phyloP scores from a whole-genome alignment of 92 coral and sea anemone genomes.

The Palythoa grandis region DNA sequence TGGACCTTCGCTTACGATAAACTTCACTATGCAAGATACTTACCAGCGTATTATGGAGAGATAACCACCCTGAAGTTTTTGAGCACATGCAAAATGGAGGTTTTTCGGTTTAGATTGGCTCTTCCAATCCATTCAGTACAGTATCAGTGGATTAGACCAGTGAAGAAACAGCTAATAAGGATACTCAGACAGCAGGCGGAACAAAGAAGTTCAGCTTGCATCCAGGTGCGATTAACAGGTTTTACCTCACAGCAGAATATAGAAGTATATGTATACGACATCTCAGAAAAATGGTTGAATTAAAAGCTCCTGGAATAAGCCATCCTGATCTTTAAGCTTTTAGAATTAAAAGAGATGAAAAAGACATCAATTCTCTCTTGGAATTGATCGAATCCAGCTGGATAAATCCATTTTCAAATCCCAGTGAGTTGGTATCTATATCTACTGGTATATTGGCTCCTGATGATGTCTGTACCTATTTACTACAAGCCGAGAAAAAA shows the following conservation, averaged over 20 bases:
- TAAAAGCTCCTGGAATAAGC: not conserved
- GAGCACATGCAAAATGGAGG: not conserved
- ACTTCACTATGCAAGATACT: conserved; percentile 10
- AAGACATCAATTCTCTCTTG: conserved; percentile 1
- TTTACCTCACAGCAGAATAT: conserved; percentile 32
- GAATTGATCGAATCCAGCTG: conserved; percentile 28
- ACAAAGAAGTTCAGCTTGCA: conserved; percentile 21
- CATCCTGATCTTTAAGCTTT: conserved; percentile 17
- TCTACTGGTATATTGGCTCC: conserved; percentile 33
- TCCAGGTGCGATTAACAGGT: conserved; percentile 31
- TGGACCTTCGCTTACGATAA: conserved; percentile 50
- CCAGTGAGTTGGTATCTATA: conserved; percentile 8
- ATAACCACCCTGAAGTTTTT: conserved; percentile 38
- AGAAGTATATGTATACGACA: conserved; percentile 5
- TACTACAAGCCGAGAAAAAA: not conserved
- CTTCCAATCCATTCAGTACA: conserved; percentile 18
- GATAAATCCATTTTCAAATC: conserved; percentile 14
- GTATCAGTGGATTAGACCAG: not conserved
- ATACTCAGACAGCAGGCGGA: conserved; percentile 13
- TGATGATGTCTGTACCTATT: not conserved
- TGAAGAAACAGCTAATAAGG: not conserved
- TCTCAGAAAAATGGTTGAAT: conserved; percentile 21
- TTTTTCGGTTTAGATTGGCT: not conserved
- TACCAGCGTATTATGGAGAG: conserved; percentile 34
- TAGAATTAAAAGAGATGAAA: conserved; percentile 29